phyloP scores from a whole-genome alignment of 2,113 vertebrate species.

The Nymphicus hollandicus region DNA sequence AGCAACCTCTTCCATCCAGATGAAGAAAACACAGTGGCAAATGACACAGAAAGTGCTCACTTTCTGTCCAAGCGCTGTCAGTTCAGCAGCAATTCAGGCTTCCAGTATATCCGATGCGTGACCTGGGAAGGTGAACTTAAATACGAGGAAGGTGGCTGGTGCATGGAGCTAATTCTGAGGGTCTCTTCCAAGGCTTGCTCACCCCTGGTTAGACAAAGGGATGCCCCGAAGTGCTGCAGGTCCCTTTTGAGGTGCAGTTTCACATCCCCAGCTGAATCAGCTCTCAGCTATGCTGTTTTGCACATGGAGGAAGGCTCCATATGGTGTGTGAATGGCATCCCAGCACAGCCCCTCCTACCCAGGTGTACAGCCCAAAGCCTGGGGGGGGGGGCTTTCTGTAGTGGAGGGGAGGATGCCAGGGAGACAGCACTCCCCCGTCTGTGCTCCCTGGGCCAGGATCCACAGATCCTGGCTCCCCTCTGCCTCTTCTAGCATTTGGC shows the following conservation, averaged over 20 bases:
- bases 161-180: neutral
- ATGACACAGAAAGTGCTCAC: neutral
- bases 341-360: neutral
- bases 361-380: slow-evolving; percentile 19
- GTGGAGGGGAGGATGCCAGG: slow-evolving; percentile 7
- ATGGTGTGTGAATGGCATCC: slow-evolving; percentile 20
- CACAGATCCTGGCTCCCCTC: slow-evolving; percentile 56
- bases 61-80: neutral
- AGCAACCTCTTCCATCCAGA: neutral
- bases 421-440: slow-evolving; percentile 45
- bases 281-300: neutral
- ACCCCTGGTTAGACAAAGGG: neutral
- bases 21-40: neutral
- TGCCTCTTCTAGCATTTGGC: slow-evolving; percentile 59
- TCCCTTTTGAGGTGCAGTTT: neutral
- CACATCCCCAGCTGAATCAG: slow-evolving; percentile 11
- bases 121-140: neutral
- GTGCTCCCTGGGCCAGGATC: slow-evolving; percentile 57
- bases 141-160: neutral
- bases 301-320: slow-evolving; percentile 28
- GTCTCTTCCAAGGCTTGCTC: neutral
- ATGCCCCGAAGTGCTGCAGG: neutral
- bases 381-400: neutral
- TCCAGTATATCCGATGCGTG: neutral
- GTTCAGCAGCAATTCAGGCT: neutral